Conservation (phyloP, 2,797 vertebrate genomes). For the Gephyroberyx darwinii region DNA sequence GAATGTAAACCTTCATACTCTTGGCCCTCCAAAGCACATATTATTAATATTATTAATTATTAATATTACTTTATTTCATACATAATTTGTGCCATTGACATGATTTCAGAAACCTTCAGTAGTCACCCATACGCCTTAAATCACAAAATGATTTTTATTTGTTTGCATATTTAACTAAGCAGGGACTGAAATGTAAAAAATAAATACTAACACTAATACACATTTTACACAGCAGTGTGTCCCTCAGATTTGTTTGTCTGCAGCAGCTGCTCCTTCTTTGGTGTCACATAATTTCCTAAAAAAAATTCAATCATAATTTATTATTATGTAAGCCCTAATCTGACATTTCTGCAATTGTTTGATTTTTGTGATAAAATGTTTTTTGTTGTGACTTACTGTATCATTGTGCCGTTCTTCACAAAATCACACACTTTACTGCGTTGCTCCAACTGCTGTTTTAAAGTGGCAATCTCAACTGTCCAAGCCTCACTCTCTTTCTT, state of each 20-base stretch:
- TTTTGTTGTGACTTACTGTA: constrained; percentile 34
- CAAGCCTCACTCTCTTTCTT: constrained; percentile 41
- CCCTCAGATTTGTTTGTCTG: background rate
- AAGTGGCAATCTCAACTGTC: constrained; percentile 25
- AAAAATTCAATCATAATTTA: constrained; percentile 28
- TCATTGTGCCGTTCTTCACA: background rate
- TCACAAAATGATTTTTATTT: no score
- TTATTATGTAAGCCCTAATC: background rate
- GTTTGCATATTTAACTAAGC: no score
- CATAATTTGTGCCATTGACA: no score
- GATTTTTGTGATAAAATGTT: background rate
- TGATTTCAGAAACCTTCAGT: no score
- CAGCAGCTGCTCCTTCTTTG: background rate
- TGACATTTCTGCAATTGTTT: background rate
- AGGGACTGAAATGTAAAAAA: no score
- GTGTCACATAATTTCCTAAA: constrained; percentile 57
- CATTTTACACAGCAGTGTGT: background rate
- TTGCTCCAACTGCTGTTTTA: constrained; percentile 25
- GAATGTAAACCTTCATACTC: no score
- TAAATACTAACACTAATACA: no score
- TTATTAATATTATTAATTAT: no score
- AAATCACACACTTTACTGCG: constrained; percentile 64
- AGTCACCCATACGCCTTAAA: no score
- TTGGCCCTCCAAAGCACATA: no score
- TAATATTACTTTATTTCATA: no score